Evolutionary conservation across 2,797 vertebrate species (phyloP).

Genomic region (Bradypodion pumilum): DNA sequence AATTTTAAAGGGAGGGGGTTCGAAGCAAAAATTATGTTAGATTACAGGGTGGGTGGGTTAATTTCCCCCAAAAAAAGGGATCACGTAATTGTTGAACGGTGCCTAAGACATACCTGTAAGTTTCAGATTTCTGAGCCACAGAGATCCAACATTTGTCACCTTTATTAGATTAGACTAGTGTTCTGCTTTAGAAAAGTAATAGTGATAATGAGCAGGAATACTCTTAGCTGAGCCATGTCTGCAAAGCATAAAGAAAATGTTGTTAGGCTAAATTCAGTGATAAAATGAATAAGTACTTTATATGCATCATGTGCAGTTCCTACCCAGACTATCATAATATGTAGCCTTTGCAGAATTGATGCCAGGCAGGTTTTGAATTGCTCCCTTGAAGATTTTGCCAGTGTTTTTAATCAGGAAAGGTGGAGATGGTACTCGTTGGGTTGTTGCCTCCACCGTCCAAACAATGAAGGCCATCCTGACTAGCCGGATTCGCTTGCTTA

Average conservation of each 20-base stretch:
- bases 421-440: not conserved
- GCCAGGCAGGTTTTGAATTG: no score
- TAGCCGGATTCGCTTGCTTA: not conserved
- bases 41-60: no score
- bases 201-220: not conserved
- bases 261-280: not conserved
- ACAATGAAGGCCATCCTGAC: not conserved
- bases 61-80: no score
- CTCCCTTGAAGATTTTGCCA: not conserved
- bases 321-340: no score
- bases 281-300: no score
- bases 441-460: no score
- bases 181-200: not conserved
- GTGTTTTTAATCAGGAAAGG: not conserved
- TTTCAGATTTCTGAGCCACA: not conserved
- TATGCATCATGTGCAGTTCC: not conserved
- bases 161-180: slow-evolving; percentile 27
- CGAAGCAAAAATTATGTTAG: no score
- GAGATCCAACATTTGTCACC: slow-evolving; percentile 31
- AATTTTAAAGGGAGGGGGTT: no score
- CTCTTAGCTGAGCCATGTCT: slow-evolving; percentile 3
- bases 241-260: slow-evolving; percentile 33
- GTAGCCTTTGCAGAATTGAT: no score
- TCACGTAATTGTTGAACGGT: no score
- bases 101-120: no score